Conservation (phyloP, 2,888 invertebrate genomes). For the Tinea pellionella region DNA sequence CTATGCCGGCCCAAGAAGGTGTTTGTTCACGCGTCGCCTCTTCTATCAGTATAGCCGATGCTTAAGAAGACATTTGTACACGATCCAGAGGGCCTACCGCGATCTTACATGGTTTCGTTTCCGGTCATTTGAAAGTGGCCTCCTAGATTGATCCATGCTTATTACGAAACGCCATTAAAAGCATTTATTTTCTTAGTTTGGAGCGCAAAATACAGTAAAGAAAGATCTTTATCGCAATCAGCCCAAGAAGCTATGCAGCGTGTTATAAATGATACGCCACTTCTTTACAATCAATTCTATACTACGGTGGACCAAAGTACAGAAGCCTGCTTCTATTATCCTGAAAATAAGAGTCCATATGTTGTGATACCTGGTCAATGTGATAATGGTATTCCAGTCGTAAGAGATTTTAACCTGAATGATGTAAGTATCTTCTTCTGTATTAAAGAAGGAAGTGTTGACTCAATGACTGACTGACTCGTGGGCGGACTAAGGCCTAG, state of each 20-base stretch:
- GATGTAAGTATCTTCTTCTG: slow-evolving; percentile 33
- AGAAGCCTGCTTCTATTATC: slow-evolving; percentile 50
- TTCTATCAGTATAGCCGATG: too few species aligned
- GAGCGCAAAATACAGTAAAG: slow-evolving; percentile 51
- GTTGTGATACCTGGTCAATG: slow-evolving; percentile 52
- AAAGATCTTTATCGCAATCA: slow-evolving; percentile 25
- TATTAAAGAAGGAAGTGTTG: too few species aligned
- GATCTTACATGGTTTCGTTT: too few species aligned
- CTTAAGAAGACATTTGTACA: too few species aligned
- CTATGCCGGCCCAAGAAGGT: too few species aligned
- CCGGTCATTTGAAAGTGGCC: too few species aligned
- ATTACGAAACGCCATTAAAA: too few species aligned
- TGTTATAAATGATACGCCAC: slow-evolving; percentile 27
- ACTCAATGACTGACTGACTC: too few species aligned
- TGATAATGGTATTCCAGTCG: slow-evolving; percentile 35
- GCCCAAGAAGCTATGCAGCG: slow-evolving; percentile 29
- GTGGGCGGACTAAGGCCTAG: too few species aligned
- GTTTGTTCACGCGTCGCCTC: too few species aligned
- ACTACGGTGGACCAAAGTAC: slow-evolving; percentile 33
- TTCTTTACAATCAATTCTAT: slow-evolving; percentile 36
- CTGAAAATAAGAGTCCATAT: slow-evolving; percentile 26
- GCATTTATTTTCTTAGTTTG: slow-evolving; percentile 32
- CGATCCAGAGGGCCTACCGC: too few species aligned
- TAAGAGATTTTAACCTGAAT: slow-evolving; percentile 30
- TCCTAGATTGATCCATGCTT: slow-evolving; percentile 10